These are phyloP conservation scores for Erynnis tages DNA, from an alignment of 2,888 invertebrate genomes.

Conservation along the genomic window DNA sequence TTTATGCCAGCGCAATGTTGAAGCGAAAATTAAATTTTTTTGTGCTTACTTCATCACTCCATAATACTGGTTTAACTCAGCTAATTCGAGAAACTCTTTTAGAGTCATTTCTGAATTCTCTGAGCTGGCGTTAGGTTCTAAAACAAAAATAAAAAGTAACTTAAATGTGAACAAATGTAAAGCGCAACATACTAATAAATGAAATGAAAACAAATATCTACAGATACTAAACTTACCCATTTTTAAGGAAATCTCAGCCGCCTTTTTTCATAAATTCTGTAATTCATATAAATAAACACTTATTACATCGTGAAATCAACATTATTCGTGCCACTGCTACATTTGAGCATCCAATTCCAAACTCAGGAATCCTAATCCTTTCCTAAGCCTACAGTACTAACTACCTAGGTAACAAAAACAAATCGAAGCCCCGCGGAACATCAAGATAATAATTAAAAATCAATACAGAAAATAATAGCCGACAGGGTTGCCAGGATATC, in stretches of 20 bases:
- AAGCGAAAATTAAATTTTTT: slow-evolving; percentile 9
- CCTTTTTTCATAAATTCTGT: too few species aligned
- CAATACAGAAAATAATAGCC: too few species aligned
- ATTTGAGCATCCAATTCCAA: too few species aligned
- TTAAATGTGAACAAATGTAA: not conserved
- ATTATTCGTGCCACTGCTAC: too few species aligned
- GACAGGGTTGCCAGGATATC: too few species aligned
- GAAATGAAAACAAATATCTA: too few species aligned
- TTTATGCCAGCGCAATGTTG: slow-evolving; percentile 17
- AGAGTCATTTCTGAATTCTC: slow-evolving; percentile 46
- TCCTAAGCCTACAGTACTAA: too few species aligned
- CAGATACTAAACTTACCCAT: slow-evolving; percentile 9
- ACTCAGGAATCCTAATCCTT: too few species aligned
- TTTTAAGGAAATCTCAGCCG: not conserved
- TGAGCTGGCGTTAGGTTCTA: slow-evolving; percentile 22
- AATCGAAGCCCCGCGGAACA: too few species aligned
- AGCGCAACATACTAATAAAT: not conserved
- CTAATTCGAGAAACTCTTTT: slow-evolving; percentile 94
- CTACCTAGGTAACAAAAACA: too few species aligned
- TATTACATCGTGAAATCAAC: not conserved
- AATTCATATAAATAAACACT: too few species aligned
- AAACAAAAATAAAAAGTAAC: slow-evolving; percentile 23
- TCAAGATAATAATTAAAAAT: too few species aligned
- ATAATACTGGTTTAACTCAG: slow-evolving; percentile 96
- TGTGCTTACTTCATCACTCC: slow-evolving; percentile 85